phyloP scores from a whole-genome alignment of 2,888 invertebrate species.

The Baccha elongata region DNA sequence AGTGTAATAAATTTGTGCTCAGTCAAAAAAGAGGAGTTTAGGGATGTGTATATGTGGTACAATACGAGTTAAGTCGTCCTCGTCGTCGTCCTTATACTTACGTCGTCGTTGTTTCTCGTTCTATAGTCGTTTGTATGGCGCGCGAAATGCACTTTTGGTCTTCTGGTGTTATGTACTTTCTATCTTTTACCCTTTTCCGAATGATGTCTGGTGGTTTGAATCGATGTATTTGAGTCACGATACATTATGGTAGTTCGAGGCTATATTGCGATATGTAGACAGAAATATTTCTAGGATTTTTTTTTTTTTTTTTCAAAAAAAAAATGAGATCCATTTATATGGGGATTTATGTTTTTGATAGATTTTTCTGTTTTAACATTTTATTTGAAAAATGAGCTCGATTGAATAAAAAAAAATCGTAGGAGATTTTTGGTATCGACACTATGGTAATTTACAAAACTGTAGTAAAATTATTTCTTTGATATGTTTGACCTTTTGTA shows the following conservation, averaged over 20 bases:
- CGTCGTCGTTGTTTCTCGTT: conserved; percentile 10
- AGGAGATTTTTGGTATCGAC: no score
- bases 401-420: no score
- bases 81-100: conserved; percentile 3
- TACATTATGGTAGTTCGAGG: conserved; percentile 36
- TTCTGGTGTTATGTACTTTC: conserved; percentile 39
- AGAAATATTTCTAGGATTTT: conserved; percentile 23
- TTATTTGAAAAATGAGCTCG: not conserved
- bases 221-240: conserved; percentile 70
- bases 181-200: conserved; percentile 50
- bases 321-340: conserved; percentile 33
- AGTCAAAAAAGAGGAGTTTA: conserved; percentile 57
- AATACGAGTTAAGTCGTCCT: not conserved
- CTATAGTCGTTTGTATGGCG: conserved; percentile 1
- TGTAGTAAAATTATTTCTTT: no score
- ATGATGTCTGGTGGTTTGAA: conserved; percentile 59
- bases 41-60: not conserved
- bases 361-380: conserved; percentile 17
- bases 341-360: conserved; percentile 53
- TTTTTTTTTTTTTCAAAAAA: not conserved
- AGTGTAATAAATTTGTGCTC: conserved; percentile 69
- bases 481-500: no score
- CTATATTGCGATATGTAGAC: conserved; percentile 24
- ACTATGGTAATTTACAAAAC: no score
- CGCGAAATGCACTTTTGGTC: conserved; percentile 62